phyloP scores from a whole-genome alignment of 2,888 invertebrate species.

The Clepsis dumicolana region DNA sequence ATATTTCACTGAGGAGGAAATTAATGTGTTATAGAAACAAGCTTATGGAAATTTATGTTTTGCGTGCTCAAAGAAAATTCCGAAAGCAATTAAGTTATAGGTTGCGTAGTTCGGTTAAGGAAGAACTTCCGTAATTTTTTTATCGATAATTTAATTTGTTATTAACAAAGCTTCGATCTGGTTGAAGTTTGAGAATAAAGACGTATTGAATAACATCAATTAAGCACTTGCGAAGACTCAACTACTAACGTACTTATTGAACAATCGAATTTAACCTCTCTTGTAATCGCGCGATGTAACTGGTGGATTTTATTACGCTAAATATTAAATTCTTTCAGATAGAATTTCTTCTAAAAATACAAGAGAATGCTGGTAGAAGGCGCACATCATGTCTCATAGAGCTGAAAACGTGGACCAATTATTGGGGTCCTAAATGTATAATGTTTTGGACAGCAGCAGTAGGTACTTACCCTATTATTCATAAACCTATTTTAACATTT shows the following conservation, averaged over 20 bases:
- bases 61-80: constrained; percentile 40
- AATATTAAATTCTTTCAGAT: no score
- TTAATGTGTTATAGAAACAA: constrained; percentile 40
- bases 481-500: no score
- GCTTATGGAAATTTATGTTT: constrained; percentile 42
- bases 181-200: constrained; percentile 28
- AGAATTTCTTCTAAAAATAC: no score
- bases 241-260: constrained; percentile 21
- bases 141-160: constrained; percentile 36
- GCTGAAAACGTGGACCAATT: no score
- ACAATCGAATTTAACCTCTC: background rate
- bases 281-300: background rate
- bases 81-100: constrained; percentile 37
- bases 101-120: constrained; percentile 32
- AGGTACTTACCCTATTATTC: no score
- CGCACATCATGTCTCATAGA: no score
- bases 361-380: no score
- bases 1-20: constrained; percentile 35
- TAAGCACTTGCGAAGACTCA: constrained; percentile 26
- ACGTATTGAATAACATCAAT: constrained; percentile 37
- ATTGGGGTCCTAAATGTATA: no score
- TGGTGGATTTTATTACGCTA: background rate
- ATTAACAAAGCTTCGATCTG: constrained; percentile 25
- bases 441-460: no score
- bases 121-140: constrained; percentile 33